A percentile compares a stretch with the other conserved stretches of the same genome.
phyloP scores from a whole-genome alignment of 2,888 invertebrate genomes.

The Ariolimax columbianus region DNA sequence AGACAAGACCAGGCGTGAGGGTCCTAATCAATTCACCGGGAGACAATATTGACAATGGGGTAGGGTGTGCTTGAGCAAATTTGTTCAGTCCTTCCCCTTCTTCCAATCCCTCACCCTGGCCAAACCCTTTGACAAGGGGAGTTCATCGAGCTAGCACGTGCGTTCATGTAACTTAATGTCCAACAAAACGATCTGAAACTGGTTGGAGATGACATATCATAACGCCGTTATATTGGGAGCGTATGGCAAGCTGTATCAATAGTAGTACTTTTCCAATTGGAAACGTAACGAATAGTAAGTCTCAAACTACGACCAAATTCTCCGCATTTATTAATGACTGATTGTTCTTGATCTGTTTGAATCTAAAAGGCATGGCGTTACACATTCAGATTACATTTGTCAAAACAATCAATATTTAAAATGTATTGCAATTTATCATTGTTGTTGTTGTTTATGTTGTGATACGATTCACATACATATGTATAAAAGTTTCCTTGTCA shows the following conservation, averaged over 20 bases:
- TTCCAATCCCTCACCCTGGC: background rate
- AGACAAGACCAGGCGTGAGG: conserved; percentile 6
- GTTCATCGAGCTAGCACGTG: conserved; percentile 1
- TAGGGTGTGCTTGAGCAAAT: conserved; percentile 4
- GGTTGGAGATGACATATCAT: background rate
- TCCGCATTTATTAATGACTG: too few species aligned
- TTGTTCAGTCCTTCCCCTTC: background rate
- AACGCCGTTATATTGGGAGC: background rate
- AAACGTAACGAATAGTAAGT: too few species aligned
- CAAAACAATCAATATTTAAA: too few species aligned
- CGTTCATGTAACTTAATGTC: background rate
- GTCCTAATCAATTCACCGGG: conserved; percentile 6
- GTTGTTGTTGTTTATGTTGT: too few species aligned
- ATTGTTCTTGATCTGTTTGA: too few species aligned
- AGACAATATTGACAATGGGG: conserved; percentile 35
- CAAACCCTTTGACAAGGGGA: background rate
- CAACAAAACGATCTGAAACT: background rate
- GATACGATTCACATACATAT: too few species aligned
- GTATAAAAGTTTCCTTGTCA: too few species aligned
- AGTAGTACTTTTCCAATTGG: too few species aligned
- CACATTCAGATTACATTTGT: too few species aligned
- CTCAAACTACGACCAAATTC: too few species aligned
- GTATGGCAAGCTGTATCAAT: background rate
- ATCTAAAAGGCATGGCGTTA: too few species aligned
- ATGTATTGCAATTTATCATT: too few species aligned